Evolutionary conservation across 53 echinoderm and acorn worm species (phyloP).

Genomic region (Pentamera pediparva): DNA sequence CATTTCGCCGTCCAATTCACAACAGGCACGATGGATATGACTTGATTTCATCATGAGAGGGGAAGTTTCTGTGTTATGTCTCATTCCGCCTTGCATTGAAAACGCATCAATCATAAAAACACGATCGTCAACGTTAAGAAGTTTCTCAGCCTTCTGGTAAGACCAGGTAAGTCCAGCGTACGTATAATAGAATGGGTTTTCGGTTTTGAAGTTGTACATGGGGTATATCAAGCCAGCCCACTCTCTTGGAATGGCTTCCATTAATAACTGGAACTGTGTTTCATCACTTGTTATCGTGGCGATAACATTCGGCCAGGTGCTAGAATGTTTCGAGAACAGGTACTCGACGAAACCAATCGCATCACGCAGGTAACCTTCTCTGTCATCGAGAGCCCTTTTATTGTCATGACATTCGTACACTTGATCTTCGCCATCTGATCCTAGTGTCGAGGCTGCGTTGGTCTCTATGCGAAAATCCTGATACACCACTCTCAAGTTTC

Average conservation of each 20-base stretch:
- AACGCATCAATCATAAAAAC: neutral
- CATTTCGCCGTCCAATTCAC: slow-evolving; percentile 11
- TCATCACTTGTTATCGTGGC: neutral
- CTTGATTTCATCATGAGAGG: neutral
- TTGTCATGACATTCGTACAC: slow-evolving; percentile 3
- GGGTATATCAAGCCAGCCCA: slow-evolving; percentile 9
- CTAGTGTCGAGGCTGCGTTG: neutral
- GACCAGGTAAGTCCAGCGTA: neutral
- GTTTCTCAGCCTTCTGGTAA: neutral
- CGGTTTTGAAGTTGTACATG: neutral
- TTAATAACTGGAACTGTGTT: neutral
- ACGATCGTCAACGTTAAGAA: neutral
- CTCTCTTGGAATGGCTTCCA: neutral
- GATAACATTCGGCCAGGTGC: slow-evolving; percentile 7
- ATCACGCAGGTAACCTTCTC: neutral
- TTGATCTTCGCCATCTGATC: neutral
- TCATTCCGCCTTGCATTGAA: neutral
- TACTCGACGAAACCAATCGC: too few relatives aligned
- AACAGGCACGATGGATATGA: neutral
- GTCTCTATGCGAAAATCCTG: slow-evolving; percentile 8
- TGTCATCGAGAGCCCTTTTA: neutral
- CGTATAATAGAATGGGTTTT: neutral
- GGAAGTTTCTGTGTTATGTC: neutral
- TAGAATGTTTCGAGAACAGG: too few relatives aligned
- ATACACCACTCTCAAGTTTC: neutral